phyloP scores from a whole-genome alignment of 2,113 vertebrate genomes.

The Marcusenius ussheri region DNA sequence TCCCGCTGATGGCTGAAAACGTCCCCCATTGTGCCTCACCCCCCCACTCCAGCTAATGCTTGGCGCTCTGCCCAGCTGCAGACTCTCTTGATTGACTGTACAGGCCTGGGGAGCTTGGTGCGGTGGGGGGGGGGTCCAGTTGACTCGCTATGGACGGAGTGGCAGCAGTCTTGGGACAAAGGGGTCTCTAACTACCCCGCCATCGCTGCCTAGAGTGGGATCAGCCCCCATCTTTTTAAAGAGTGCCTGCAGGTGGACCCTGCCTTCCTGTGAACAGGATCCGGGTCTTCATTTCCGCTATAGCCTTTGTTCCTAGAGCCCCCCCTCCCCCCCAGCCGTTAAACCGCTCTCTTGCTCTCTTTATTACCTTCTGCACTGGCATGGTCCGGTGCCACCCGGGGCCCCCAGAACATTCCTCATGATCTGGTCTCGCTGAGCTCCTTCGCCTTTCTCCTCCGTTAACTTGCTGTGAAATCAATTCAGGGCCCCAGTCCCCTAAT shows the following conservation, averaged over 20 bases:
- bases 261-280: not conserved
- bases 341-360: not conserved
- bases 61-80: not conserved
- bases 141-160: not conserved
- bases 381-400: not conserved
- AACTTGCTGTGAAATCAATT: not conserved
- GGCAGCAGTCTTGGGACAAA: not conserved
- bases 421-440: not conserved
- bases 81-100: constrained; percentile 10
- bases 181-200: not conserved
- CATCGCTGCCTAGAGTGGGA: not conserved
- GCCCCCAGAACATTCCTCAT: not conserved
- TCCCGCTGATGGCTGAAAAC: not conserved
- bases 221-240: not conserved
- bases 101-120: not conserved
- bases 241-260: not conserved
- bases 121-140: not conserved
- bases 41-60: not conserved
- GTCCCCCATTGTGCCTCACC: not conserved
- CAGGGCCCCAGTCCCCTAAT: not conserved
- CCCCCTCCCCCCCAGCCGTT: not conserved
- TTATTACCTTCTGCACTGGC: not conserved
- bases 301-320: not conserved
- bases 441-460: not conserved
- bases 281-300: not conserved